Evolutionary conservation across 1,140 invertebrate genomes (phyloP).

Genomic region (Lycorma delicatula): DNA sequence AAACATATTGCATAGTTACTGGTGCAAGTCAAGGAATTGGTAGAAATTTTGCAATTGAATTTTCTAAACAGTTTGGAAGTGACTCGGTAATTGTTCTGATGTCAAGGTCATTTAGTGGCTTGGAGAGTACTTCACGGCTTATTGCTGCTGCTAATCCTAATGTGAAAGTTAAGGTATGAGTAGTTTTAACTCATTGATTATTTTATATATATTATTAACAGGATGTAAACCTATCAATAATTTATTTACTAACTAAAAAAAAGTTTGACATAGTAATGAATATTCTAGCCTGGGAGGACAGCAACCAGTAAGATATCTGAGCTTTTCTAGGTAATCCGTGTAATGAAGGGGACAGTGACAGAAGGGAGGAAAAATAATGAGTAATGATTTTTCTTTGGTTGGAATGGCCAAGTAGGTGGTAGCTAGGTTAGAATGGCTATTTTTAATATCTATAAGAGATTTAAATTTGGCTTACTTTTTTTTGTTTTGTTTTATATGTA

Average conservation of each 20-base stretch:
- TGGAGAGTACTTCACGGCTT: slow-evolving; percentile 51
- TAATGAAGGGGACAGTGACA: too few species aligned
- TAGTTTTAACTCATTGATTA: background rate
- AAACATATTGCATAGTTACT: slow-evolving; percentile 56
- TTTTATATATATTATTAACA: background rate
- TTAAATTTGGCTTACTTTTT: too few species aligned
- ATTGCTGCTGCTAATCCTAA: slow-evolving; percentile 42
- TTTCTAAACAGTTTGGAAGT: slow-evolving; percentile 49
- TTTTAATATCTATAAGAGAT: too few species aligned
- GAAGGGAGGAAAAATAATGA: too few species aligned
- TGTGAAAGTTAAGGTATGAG: slow-evolving; percentile 12
- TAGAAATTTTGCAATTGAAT: slow-evolving; percentile 58
- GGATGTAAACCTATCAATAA: background rate
- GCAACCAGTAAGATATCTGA: too few species aligned
- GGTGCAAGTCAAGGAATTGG: slow-evolving; percentile 88
- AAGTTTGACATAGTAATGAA: too few species aligned
- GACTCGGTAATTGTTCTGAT: slow-evolving; percentile 65
- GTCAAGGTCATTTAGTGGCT: slow-evolving; percentile 55
- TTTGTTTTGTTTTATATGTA: too few species aligned
- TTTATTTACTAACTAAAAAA: background rate
- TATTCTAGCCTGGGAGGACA: too few species aligned
- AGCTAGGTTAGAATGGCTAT: too few species aligned
- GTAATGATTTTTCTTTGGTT: too few species aligned
- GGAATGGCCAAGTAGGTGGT: too few species aligned
- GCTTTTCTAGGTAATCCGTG: too few species aligned